These are phyloP conservation scores for Cherax quadricarinatus DNA, from an alignment of 1,140 invertebrate species.

Conservation along the genomic window DNA sequence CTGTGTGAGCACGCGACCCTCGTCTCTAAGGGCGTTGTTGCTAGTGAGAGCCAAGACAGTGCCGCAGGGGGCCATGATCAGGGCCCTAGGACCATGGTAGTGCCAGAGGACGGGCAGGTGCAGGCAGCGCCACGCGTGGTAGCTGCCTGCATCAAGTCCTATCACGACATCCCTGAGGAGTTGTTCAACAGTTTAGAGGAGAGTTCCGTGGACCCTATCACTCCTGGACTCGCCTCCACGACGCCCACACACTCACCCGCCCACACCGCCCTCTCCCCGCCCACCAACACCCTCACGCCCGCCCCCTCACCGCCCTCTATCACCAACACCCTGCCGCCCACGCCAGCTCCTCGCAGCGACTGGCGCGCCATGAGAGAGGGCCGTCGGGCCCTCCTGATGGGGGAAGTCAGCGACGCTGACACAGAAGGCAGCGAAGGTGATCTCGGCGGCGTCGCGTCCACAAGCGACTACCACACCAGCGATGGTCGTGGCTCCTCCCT, in stretches of 20 bases:
- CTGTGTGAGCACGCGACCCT: conserved; percentile 4
- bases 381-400: not conserved
- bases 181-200: conserved; percentile 50
- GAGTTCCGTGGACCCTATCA: conserved; percentile 56
- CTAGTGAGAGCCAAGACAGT: not conserved
- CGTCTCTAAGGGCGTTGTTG: not conserved
- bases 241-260: not conserved
- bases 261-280: not conserved
- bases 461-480: conserved; percentile 53
- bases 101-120: conserved; percentile 30
- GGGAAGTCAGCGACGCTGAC: conserved; percentile 12
- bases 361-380: not conserved
- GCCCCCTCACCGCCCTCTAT: not conserved
- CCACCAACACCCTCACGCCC: not conserved
- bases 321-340: not conserved
- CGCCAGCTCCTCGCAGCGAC: conserved; percentile 8
- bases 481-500: conserved; percentile 45
- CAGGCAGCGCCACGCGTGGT: conserved; percentile 25
- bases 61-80: conserved; percentile 13
- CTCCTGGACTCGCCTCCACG: not conserved
- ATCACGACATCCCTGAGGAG: conserved; percentile 40
- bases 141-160: conserved; percentile 26
- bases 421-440: conserved; percentile 20
- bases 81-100: conserved; percentile 8
- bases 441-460: conserved; percentile 17